Evolutionary conservation across 2,888 invertebrate genomes (phyloP).

Genomic region (Lithophane leautieri): DNA sequence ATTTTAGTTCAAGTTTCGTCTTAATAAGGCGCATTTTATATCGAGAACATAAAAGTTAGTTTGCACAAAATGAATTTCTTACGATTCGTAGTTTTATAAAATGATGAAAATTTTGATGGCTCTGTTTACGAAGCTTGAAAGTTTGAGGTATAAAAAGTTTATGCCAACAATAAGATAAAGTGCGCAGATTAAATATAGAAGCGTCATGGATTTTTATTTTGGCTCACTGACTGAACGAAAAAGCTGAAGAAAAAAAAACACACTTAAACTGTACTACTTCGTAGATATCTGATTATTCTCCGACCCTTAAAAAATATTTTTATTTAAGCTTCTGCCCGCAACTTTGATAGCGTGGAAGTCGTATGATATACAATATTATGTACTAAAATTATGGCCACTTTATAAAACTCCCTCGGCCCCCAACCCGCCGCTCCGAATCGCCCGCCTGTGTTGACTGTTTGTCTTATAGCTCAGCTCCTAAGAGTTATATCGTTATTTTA

Average conservation of each 20-base stretch:
- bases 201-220: neutral
- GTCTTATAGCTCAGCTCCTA: too few relatives aligned
- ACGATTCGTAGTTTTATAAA: conserved; percentile 46
- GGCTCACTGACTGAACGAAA: neutral
- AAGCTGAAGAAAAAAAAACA: neutral
- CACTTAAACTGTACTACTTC: neutral
- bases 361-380: too few relatives aligned
- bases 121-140: conserved; percentile 53
- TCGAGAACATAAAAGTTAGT: conserved; percentile 48
- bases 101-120: conserved; percentile 39
- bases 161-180: conserved; percentile 33
- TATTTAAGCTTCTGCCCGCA: neutral
- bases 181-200: conserved; percentile 15
- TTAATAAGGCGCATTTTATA: conserved; percentile 59
- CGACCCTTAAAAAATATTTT: neutral
- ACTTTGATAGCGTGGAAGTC: too few relatives aligned
- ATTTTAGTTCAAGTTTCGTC: conserved; percentile 62
- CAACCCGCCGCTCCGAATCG: too few relatives aligned
- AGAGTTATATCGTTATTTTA: too few relatives aligned
- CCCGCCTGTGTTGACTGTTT: too few relatives aligned
- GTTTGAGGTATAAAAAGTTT: conserved; percentile 34
- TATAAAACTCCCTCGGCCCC: too few relatives aligned
- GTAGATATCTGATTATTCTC: neutral
- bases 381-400: too few relatives aligned
- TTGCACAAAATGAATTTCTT: conserved; percentile 52